Evolutionary conservation across 2,797 vertebrate genomes (phyloP), one percentile per base, ranked within the genome.

Genomic region (Alauda arvensis): DNA sequence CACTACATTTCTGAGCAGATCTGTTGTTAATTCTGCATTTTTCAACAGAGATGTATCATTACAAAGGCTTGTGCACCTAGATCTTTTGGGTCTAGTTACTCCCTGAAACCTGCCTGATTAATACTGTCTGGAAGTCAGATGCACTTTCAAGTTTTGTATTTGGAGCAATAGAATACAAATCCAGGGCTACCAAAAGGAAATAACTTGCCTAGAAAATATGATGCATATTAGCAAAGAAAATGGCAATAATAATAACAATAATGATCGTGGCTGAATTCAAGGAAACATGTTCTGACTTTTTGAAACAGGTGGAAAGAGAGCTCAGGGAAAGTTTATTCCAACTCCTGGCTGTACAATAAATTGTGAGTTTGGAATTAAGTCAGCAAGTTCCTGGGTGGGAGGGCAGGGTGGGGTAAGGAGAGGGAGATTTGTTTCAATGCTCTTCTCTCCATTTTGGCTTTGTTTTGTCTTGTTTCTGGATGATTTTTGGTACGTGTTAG

Each of bases 261-360:
- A 29, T 43, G 5, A 46, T 56, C 65, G 67, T 89, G 87, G 48
- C 75, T 91, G 63, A 89, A 70, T 91, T 94, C 40, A 89, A 82
- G 70, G 93, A 83, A 95, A 74, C 74, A 76, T 1, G 1, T 91
- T 93, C 95, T 95, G 91, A 88, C 91, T 95, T 93, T 95, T 94
- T 84, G 84, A 94, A 93, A 83, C 76, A 95, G 78, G 40, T 81
- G 81, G 79, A 88, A 95, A 92, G 91, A 88, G 53, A 18, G 8
- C 93, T 96, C 93, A 96, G 92, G 95, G 95, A 94, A 95, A 91
- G 85, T 84, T 92, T 95, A 40, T 90, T 96, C 74, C 78, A 94
- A 49, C 85, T 77, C 74, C 59, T 66, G 48, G 56, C 57, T 89
- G 85, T 89, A 78, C 56, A 79, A 79, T 89, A 92, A 91, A 87